A percentile compares a stretch with the other conserved stretches of the same genome.
These are phyloP conservation scores for Poeciliopsis gracilis DNA, from an alignment of 2,797 vertebrate species.

Conservation along the genomic window DNA sequence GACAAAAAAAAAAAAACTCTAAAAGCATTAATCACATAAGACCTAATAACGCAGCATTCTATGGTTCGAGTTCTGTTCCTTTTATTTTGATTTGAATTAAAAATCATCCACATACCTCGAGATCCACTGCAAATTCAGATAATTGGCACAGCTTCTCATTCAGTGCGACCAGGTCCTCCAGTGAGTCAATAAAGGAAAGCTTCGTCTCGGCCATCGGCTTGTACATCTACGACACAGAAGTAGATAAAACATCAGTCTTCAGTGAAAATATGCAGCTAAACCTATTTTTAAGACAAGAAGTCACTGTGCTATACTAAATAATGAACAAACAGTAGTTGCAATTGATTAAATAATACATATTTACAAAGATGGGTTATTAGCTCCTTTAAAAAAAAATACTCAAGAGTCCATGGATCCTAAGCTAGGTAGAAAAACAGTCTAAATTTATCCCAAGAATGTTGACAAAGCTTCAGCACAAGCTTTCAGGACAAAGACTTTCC, in stretches of 20 bases:
- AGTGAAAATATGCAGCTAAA: neutral
- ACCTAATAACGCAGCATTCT: neutral
- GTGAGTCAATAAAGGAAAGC: constrained; percentile 84
- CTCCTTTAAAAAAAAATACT: neutral
- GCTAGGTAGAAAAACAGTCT: neutral
- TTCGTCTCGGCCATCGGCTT: constrained; percentile 83
- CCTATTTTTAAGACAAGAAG: neutral
- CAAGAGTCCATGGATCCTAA: neutral
- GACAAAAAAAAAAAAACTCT: neutral
- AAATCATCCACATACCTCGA: constrained; percentile 84
- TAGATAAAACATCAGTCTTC: neutral
- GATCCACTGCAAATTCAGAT: constrained; percentile 92
- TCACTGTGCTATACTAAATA: neutral
- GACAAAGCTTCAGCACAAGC: neutral
- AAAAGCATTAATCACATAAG: neutral
- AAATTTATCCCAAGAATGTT: neutral
- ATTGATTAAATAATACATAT: neutral
- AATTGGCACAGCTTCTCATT: constrained; percentile 89
- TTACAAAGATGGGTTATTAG: neutral
- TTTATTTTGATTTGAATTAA: neutral
- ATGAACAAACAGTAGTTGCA: neutral
- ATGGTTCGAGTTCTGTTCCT: neutral
- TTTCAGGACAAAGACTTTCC: neutral
- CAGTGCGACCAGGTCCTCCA: constrained; percentile 89
- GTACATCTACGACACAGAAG: constrained; percentile 80